Conservation (phyloP, 2,888 invertebrate species). For the Drosophila aldrichi region DNA sequence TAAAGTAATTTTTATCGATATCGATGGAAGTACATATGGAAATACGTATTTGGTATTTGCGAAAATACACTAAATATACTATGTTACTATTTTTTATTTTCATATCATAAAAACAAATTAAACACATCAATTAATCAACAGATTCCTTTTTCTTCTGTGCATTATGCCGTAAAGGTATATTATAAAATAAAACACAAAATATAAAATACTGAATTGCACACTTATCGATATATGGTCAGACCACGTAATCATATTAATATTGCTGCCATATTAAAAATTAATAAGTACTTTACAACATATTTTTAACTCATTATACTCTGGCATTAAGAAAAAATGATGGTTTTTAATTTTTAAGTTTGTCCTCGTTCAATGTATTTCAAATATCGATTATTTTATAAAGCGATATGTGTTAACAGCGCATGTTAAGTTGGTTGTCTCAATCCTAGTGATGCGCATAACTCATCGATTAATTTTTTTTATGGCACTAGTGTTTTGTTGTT, state of each 20-base stretch:
- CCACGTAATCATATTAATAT: background rate
- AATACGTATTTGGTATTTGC: conserved; percentile 39
- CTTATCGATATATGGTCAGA: conserved; percentile 2
- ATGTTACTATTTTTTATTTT: background rate
- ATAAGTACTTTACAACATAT: background rate
- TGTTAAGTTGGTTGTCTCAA: conserved; percentile 3
- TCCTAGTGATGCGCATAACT: conserved; percentile 24
- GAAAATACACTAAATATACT: conserved; percentile 31
- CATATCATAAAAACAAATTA: background rate
- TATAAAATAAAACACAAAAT: background rate
- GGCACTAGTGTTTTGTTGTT: conserved; percentile 39
- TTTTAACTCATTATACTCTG: background rate
- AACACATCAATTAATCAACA: too few species aligned
- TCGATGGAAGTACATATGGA: conserved; percentile 11
- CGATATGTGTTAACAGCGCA: conserved; percentile 21
- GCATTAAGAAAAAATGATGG: background rate
- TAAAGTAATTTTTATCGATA: conserved; percentile 54
- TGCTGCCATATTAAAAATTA: background rate
- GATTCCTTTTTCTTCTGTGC: background rate
- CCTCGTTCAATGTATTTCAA: background rate
- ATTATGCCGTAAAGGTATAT: background rate
- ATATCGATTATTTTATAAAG: background rate
- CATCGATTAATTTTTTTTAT: conserved; percentile 28
- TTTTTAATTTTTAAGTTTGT: too few species aligned
- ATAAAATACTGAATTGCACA: background rate